Conservation (phyloP, 2,113 vertebrate genomes). For the Gymnogyps californianus region DNA sequence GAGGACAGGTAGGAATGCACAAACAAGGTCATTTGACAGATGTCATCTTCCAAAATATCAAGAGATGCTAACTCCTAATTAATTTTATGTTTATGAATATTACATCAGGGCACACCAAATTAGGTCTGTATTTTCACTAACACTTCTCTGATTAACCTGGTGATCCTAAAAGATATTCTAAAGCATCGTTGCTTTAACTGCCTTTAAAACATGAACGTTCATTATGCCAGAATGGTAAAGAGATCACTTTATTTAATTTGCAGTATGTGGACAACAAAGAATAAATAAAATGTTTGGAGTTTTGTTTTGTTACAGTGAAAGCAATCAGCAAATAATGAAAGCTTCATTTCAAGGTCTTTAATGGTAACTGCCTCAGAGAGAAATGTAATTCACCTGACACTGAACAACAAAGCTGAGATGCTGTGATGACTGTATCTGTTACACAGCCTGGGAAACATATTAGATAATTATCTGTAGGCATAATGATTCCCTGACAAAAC, state of each 20-base stretch:
- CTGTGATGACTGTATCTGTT: background rate
- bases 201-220: background rate
- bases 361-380: background rate
- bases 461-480: constrained; percentile 29
- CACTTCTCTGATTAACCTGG: background rate
- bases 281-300: background rate
- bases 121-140: background rate
- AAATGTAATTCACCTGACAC: constrained; percentile 30
- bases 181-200: background rate
- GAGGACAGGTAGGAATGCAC: background rate
- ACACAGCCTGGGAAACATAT: constrained; percentile 4
- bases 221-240: background rate
- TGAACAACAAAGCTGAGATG: background rate
- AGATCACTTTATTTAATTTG: background rate
- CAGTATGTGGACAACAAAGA: background rate
- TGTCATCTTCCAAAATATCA: background rate
- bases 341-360: constrained; percentile 50
- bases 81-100: background rate
- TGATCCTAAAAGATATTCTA: background rate
- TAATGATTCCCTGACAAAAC: constrained; percentile 13
- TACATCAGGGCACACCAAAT: background rate
- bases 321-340: constrained; percentile 19
- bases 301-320: background rate
- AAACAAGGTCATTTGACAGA: background rate
- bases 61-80: background rate